Evolutionary conservation across 2,113 vertebrate species (phyloP).

Genomic region (Microtus richardsoni): DNA sequence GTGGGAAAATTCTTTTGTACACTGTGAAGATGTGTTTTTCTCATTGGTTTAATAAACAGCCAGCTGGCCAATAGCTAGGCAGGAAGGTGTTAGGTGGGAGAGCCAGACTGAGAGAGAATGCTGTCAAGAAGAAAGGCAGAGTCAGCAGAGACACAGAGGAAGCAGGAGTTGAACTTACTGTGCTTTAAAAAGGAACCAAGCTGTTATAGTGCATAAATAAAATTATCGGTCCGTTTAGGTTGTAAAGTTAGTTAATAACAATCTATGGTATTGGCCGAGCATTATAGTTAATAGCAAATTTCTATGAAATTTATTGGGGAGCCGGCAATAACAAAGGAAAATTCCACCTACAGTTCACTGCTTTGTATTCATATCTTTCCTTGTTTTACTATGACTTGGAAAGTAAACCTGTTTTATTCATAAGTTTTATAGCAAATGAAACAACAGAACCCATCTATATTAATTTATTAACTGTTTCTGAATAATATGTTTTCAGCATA

Average conservation of each 20-base stretch:
- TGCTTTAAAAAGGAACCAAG: background rate
- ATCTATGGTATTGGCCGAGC: background rate
- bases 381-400: background rate
- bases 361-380: background rate
- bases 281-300: background rate
- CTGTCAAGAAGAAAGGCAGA: background rate
- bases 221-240: background rate
- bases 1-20: background rate
- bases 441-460: background rate
- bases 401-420: background rate
- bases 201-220: background rate
- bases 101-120: background rate
- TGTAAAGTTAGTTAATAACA: background rate
- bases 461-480: background rate
- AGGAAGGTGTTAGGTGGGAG: background rate
- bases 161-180: background rate
- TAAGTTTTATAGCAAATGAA: background rate
- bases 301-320: background rate
- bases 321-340: background rate
- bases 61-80: background rate
- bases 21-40: background rate
- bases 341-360: background rate
- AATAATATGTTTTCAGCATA: background rate
- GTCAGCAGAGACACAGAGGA: background rate
- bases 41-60: background rate